These are phyloP conservation scores for Panorpa germanica DNA, from an alignment of 2,888 invertebrate genomes.

Conservation along the genomic window DNA sequence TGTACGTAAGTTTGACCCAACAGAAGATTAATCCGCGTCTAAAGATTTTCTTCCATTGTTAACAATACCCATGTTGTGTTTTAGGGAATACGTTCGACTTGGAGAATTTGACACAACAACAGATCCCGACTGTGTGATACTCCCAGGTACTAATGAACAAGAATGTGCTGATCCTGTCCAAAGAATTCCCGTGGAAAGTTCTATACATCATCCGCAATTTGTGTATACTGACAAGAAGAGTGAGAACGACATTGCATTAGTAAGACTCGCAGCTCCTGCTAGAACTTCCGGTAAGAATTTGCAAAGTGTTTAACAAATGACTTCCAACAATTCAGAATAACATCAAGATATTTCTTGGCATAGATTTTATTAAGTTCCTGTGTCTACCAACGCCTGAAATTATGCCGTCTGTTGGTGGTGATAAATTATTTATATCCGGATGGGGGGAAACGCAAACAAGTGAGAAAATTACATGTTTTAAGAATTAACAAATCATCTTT, in stretches of 20 bases:
- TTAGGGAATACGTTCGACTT: no score
- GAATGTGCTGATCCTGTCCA: slow-evolving; percentile 16
- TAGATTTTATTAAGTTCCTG: slow-evolving; percentile 38
- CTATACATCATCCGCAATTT: slow-evolving; percentile 14
- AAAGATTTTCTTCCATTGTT: no score
- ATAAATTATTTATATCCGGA: slow-evolving; percentile 13
- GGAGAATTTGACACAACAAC: slow-evolving; percentile 46
- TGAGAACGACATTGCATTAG: slow-evolving; percentile 21
- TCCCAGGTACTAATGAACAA: slow-evolving; percentile 17
- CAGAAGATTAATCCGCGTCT: no score
- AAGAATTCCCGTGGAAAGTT: slow-evolving; percentile 13
- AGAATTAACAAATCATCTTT: no score
- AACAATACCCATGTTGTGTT: no score
- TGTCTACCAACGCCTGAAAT: slow-evolving; percentile 15
- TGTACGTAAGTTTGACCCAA: no score
- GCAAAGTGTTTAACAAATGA: slow-evolving; percentile 13
- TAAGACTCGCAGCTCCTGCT: slow-evolving; percentile 13
- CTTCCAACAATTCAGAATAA: slow-evolving; percentile 17
- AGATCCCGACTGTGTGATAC: slow-evolving; percentile 36
- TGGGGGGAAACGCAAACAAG: slow-evolving; percentile 22
- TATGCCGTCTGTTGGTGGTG: slow-evolving; percentile 1
- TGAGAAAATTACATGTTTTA: no score
- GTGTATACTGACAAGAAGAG: slow-evolving; percentile 12
- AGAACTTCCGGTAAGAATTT: slow-evolving; percentile 12
- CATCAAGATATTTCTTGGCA: no score